These are phyloP conservation scores for Chelonoidis abingdonii DNA, from an alignment of 2,113 vertebrate genomes.

Conservation along the genomic window DNA sequence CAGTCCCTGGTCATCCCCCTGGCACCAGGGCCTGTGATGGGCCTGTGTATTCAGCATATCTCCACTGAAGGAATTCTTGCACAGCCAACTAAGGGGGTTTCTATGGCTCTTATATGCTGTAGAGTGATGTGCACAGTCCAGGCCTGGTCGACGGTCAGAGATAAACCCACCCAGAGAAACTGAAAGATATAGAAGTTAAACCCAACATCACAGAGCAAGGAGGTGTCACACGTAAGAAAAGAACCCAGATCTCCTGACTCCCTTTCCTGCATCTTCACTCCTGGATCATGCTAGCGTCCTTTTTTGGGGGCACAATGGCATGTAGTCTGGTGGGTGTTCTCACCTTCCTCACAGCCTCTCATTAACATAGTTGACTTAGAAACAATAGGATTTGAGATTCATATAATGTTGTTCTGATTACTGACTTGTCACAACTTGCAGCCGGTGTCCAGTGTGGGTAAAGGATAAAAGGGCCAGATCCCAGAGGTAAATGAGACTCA, in stretches of 20 bases:
- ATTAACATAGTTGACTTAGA: not conserved
- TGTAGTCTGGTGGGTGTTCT: not conserved
- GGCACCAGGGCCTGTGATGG: not conserved
- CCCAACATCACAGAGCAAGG: not conserved
- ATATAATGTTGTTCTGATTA: not conserved
- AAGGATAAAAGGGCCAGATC: not conserved
- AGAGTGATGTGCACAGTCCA: not conserved
- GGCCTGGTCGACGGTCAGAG: not conserved
- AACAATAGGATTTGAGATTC: not conserved
- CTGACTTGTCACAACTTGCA: not conserved
- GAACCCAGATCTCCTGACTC: not conserved
- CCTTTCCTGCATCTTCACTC: not conserved
- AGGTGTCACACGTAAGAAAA: not conserved
- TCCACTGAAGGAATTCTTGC: not conserved
- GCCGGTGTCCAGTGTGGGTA: not conserved
- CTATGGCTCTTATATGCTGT: not conserved
- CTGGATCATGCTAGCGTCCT: not conserved
- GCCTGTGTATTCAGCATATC: accelerated
- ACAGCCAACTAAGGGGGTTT: not conserved
- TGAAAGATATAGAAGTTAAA: not conserved
- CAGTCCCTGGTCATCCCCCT: not conserved
- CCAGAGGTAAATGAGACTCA: not conserved
- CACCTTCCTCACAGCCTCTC: not conserved
- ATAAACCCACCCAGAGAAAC: not conserved
- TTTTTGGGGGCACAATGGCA: not conserved